A percentile compares a stretch with the other conserved stretches of the same genome.
Conservation (phyloP, 2,888 invertebrate genomes). For the Ischnus inquisitorius region DNA sequence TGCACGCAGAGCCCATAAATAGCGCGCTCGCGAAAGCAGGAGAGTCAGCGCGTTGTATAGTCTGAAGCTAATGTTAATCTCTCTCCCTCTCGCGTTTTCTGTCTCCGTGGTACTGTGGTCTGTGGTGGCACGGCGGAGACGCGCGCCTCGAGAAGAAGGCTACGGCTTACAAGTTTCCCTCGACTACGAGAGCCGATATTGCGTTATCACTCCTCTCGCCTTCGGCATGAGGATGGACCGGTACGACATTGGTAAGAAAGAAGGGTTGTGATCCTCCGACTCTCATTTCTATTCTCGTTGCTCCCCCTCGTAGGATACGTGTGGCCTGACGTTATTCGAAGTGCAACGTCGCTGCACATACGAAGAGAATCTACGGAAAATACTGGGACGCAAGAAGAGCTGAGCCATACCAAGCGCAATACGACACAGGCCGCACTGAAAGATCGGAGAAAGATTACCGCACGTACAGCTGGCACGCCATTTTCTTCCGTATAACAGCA, state of each 20-base stretch:
- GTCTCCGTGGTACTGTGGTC: conserved; percentile 62
- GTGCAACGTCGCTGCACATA: conserved; percentile 9
- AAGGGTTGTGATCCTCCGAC: conserved; percentile 41
- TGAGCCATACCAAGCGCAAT: conserved; percentile 52
- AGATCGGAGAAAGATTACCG: conserved; percentile 81
- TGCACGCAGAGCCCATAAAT: conserved; percentile 82
- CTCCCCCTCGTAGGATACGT: background rate
- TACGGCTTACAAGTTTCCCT: conserved; percentile 78
- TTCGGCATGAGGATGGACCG: background rate
- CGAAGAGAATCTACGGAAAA: conserved; percentile 48
- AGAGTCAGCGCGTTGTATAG: conserved; percentile 61
- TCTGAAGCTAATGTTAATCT: conserved; percentile 55
- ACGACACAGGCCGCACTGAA: conserved; percentile 74
- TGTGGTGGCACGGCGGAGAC: conserved; percentile 61
- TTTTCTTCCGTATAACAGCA: conserved; percentile 67
- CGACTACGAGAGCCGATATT: conserved; percentile 73
- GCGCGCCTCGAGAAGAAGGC: conserved; percentile 76
- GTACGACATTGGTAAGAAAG: background rate
- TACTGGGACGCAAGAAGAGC: conserved; percentile 39
- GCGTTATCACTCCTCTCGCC: conserved; percentile 79
- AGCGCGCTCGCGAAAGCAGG: conserved; percentile 74
- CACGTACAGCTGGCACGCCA: conserved; percentile 76
- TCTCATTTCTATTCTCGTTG: conserved; percentile 18
- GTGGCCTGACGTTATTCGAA: background rate
- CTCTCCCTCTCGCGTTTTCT: conserved; percentile 34